Conservation (phyloP, 1,140 invertebrate genomes). For the Atta colombica region DNA sequence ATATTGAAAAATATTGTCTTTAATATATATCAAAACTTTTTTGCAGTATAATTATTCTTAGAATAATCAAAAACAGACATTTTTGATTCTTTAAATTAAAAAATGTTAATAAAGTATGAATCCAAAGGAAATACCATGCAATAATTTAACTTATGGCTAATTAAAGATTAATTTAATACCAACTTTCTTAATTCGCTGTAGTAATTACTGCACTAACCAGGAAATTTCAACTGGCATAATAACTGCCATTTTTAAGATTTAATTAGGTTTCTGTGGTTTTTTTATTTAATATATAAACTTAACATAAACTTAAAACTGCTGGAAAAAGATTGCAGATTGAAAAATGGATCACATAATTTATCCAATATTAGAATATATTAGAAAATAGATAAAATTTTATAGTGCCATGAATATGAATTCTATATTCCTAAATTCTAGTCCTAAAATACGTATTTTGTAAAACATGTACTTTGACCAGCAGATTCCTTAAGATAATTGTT, state of each 20-base stretch:
- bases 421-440: not conserved
- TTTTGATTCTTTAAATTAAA: not conserved
- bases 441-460: constrained; percentile 10
- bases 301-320: constrained; percentile 35
- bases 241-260: constrained; percentile 36
- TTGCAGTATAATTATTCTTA: not conserved
- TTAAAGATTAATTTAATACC: constrained; percentile 11
- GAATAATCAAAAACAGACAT: not conserved
- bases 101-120: not conserved
- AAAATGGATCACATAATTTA: not conserved
- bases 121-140: not conserved
- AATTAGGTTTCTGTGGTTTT: constrained; percentile 33
- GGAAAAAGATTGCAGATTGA: not conserved
- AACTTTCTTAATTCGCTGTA: not conserved
- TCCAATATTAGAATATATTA: not conserved
- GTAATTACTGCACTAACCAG: constrained; percentile 46
- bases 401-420: not conserved
- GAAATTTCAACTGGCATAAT: constrained; percentile 33
- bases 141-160: not conserved
- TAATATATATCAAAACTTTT: constrained; percentile 1
- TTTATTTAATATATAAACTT: constrained; percentile 12
- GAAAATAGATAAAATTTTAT: not conserved
- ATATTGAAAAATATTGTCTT: not conserved
- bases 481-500: not conserved
- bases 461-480: constrained; percentile 10